Conservation (phyloP, 2,113 vertebrate species). For the Lophotis ruficrista region DNA sequence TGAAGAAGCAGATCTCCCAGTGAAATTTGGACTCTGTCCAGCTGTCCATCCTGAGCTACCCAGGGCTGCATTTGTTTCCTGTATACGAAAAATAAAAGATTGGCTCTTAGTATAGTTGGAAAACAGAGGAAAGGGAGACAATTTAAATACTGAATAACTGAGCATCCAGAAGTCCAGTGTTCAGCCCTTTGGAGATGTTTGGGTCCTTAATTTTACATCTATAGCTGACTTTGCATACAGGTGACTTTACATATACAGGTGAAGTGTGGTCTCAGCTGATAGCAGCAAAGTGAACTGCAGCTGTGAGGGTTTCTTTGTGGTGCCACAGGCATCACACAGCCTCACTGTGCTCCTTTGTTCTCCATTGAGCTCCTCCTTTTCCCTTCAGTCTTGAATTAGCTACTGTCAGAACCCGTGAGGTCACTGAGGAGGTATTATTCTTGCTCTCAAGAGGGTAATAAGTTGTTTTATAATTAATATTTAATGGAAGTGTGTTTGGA, state of each 20-base stretch:
- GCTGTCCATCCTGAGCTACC: background rate
- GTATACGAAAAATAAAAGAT: background rate
- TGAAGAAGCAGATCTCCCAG: background rate
- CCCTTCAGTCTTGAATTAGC: background rate
- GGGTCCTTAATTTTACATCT: background rate
- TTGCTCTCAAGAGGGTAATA: background rate
- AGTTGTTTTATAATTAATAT: conserved; percentile 44
- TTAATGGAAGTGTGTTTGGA: conserved; percentile 33
- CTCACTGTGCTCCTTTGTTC: background rate
- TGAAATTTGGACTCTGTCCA: background rate
- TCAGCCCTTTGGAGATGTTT: background rate
- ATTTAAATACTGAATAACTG: background rate
- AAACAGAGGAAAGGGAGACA: background rate
- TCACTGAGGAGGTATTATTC: background rate
- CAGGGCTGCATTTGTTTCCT: background rate
- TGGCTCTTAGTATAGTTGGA: background rate
- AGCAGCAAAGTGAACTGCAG: background rate
- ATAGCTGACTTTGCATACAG: background rate
- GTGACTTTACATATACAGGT: background rate
- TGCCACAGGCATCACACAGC: background rate
- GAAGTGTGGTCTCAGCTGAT: background rate
- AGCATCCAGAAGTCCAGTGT: background rate
- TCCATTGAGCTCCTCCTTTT: background rate
- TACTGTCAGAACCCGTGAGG: background rate
- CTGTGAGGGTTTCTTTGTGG: background rate